Percentiles rank a stretch among this genome's conserved stretches.
Evolutionary conservation across 2,797 vertebrate species (phyloP).

Genomic region (Pyrocephalus nanus): DNA sequence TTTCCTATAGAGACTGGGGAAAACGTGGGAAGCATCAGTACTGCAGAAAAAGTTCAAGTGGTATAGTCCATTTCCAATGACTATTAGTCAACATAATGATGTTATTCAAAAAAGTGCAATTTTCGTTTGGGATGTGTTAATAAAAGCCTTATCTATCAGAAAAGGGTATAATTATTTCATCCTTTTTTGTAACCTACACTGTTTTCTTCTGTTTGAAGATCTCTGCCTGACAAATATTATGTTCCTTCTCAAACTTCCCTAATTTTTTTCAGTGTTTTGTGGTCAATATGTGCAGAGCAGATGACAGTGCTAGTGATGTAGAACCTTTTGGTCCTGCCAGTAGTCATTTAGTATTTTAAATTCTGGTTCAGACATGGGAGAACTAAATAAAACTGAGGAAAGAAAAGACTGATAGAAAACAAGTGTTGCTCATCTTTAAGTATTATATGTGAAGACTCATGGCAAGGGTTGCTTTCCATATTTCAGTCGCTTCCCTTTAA

Average conservation of each 20-base stretch:
- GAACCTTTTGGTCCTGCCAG: neutral
- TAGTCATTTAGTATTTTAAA: neutral
- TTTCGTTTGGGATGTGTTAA: neutral
- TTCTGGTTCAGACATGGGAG: neutral
- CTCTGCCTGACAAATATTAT: neutral
- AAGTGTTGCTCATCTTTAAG: neutral
- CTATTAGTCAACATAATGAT: neutral
- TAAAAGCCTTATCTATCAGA: neutral
- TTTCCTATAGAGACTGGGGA: neutral
- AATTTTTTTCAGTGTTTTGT: neutral
- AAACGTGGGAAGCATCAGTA: neutral
- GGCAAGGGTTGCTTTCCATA: neutral
- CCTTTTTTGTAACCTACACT: neutral
- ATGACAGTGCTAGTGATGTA: neutral
- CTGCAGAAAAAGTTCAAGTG: neutral
- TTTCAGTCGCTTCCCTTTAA: neutral
- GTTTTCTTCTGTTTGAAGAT: neutral
- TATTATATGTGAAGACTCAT: neutral
- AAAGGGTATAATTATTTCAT: neutral
- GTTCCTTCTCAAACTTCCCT: neutral
- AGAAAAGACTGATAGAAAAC: neutral
- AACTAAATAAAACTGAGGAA: neutral
- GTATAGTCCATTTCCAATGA: neutral
- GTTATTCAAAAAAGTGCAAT: neutral
- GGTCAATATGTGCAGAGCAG: neutral